Base-by-base conservation (phyloP, 1,140 invertebrate species). In the Caenorhabditis tropicalis region DNA sequence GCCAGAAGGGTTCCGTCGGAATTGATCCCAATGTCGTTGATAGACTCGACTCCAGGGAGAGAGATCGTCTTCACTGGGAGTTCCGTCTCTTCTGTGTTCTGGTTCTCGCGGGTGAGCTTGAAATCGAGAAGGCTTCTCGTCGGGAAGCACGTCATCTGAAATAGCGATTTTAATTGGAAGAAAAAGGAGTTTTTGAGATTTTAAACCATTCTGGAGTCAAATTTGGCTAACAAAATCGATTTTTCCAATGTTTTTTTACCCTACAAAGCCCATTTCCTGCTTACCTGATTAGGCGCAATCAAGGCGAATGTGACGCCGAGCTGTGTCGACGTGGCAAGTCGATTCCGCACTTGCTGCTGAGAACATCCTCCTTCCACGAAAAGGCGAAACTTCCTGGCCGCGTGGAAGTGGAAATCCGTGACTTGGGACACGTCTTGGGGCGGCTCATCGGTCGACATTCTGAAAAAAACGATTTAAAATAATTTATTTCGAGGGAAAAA, bases 1-100 rank as follows among this genome's bases (percentile, higher is more conserved):
- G 87, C 82, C 24, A 89, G 56, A 46, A 88, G 86, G 0, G 82
- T 88, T 9, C 89, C 89, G 31, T 90, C 86, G 9, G 49, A 86
- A 48, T 89, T 88, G 21, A 87, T 39, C 36, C 51, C 48, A 16
- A 89, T 36, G 33, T 53, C 58, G 29, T 24, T 43, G 49, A 88
- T 56, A 24, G 29, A 21, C 2, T 36, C 56, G n/a, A 80, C 56
- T 88, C 85, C 29, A 65, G 6, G 36, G n/a, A 85, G 70, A 12
- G 12, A 0, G 4, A 88, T 43, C 9, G 81, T 27, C 27, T 84
- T 86, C 3, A 39, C 60, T 27, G 60, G 27, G 7, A 89, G 51
- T 43, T 89, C 85, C 16, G 60, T 87, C 21, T 85, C 85, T 53
- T 88, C 88, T 16, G 33, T 24, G 53, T 82, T 65, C 49, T 58